A percentile compares a stretch with the other conserved stretches of the same genome.
Conservation (phyloP, 2,888 invertebrate genomes). For the Germaria angustata region DNA sequence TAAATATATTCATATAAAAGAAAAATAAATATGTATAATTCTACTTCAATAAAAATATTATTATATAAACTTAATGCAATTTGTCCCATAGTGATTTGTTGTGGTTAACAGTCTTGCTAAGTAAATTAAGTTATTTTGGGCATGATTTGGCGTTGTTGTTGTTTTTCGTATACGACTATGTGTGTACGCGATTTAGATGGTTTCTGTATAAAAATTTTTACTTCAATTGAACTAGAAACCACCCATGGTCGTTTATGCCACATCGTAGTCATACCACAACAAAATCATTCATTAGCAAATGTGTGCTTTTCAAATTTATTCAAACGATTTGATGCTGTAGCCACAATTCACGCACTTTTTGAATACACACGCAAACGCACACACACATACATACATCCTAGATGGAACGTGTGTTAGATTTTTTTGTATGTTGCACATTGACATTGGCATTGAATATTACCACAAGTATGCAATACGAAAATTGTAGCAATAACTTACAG, state of each 20-base stretch:
- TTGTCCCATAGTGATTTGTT: constrained; percentile 4
- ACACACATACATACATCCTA: no score
- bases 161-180: not conserved
- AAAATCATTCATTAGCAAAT: not conserved
- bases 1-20: no score
- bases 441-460: constrained; percentile 63
- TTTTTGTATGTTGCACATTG: constrained; percentile 47
- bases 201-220: not conserved
- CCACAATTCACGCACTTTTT: constrained; percentile 29
- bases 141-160: constrained; percentile 39
- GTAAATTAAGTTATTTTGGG: constrained; percentile 52
- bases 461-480: constrained; percentile 44
- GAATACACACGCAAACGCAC: not conserved
- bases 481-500: constrained; percentile 43
- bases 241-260: constrained; percentile 43
- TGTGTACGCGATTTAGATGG: not conserved
- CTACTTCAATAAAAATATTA: no score
- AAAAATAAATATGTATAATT: no score
- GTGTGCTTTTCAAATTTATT: constrained; percentile 22
- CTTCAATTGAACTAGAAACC: constrained; percentile 54
- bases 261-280: constrained; percentile 9
- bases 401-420: not conserved
- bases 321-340: constrained; percentile 43
- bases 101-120: constrained; percentile 39
- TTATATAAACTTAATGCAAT: not conserved